These are phyloP conservation scores for Campoletis sonorensis DNA, from an alignment of 1,140 invertebrate genomes.

Conservation along the genomic window DNA sequence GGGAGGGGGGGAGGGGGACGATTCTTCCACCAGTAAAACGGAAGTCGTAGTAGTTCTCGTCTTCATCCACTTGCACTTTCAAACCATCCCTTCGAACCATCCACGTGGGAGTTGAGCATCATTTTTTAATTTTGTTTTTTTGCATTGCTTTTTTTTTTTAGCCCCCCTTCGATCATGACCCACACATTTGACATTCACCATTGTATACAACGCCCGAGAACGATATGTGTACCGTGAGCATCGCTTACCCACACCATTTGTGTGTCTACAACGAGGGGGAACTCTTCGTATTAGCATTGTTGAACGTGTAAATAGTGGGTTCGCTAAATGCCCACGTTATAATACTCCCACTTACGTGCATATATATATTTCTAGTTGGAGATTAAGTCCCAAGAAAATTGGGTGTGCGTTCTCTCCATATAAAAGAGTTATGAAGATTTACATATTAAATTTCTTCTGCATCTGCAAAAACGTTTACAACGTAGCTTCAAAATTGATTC, in stretches of 20 bases:
- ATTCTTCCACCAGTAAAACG: conserved; percentile 24
- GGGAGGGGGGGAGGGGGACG: neutral
- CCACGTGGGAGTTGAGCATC: neutral
- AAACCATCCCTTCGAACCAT: neutral
- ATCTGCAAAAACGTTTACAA: too few species aligned
- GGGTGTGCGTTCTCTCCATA: neutral
- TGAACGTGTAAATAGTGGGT: conserved; percentile 42
- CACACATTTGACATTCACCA: conserved; percentile 12
- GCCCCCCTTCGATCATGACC: neutral
- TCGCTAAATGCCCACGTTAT: conserved; percentile 30
- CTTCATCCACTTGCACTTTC: neutral
- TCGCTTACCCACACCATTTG: conserved; percentile 3
- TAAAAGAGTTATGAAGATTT: neutral
- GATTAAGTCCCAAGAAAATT: neutral
- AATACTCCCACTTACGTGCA: conserved; percentile 2
- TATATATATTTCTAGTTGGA: neutral
- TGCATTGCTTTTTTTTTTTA: conserved; percentile 6
- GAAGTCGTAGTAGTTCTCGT: conserved; percentile 30
- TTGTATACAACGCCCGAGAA: neutral
- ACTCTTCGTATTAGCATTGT: conserved; percentile 40
- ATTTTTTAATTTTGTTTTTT: neutral
- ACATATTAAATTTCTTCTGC: too few species aligned
- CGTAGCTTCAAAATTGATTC: too few species aligned
- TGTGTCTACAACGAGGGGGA: neutral
- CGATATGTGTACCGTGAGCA: conserved; percentile 15